Percentiles rank a stretch among this genome's conserved stretches.
Evolutionary conservation across 2,888 invertebrate genomes (phyloP).

Genomic region (Vanessa cardui): DNA sequence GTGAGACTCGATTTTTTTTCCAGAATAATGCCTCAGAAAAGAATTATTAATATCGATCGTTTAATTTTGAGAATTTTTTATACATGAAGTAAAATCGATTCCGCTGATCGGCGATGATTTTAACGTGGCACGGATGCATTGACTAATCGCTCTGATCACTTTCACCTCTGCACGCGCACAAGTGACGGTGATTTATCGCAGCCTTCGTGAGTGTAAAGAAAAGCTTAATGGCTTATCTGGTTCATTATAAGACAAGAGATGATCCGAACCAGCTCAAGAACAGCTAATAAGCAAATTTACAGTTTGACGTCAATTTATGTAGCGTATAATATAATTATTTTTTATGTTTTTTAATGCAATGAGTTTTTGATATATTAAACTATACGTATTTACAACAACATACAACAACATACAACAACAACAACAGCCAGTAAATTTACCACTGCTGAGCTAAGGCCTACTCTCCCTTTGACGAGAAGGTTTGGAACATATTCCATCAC

Average conservation of each 20-base stretch:
- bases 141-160: slow-evolving; percentile 40
- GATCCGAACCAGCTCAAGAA: neutral
- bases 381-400: too few species aligned
- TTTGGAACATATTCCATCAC: too few species aligned
- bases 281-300: neutral
- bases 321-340: neutral
- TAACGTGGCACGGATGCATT: slow-evolving; percentile 24
- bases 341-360: neutral
- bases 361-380: too few species aligned
- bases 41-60: too few species aligned
- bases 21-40: too few species aligned
- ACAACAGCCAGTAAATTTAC: too few species aligned
- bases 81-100: neutral
- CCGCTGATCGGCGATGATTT: neutral
- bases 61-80: neutral
- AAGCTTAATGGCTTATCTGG: slow-evolving; percentile 28
- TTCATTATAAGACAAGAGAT: slow-evolving; percentile 20
- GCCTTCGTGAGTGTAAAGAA: slow-evolving; percentile 17
- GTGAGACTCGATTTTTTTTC: too few species aligned
- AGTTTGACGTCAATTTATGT: neutral
- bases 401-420: too few species aligned
- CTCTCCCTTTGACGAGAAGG: too few species aligned
- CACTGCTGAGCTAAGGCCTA: too few species aligned
- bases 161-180: slow-evolving; percentile 38
- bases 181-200: slow-evolving; percentile 29